Conservation (phyloP, 2,113 vertebrate species). For the Tyrannus savana region DNA sequence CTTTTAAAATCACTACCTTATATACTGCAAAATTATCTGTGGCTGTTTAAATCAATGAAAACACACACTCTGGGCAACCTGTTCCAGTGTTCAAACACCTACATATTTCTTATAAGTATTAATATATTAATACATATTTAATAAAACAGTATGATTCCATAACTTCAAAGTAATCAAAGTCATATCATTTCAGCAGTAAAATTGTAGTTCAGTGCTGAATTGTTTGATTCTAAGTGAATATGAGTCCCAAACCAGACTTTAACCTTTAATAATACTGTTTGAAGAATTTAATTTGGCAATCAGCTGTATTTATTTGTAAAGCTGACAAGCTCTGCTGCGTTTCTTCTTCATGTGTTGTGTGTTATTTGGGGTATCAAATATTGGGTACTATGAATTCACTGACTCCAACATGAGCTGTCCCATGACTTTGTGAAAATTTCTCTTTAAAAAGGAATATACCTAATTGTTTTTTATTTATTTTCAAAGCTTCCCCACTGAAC, state of each 20-base stretch:
- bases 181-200: not conserved
- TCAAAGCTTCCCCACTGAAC: constrained; percentile 83
- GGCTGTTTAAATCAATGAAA: not conserved
- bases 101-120: not conserved
- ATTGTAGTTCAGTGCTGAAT: not conserved
- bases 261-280: not conserved
- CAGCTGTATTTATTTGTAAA: not conserved
- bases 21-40: not conserved
- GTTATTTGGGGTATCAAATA: not conserved
- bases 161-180: not conserved
- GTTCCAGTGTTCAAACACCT: not conserved
- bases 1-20: not conserved
- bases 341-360: not conserved
- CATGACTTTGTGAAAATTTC: not conserved
- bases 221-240: not conserved
- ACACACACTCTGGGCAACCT: not conserved
- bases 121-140: not conserved
- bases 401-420: not conserved
- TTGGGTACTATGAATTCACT: not conserved
- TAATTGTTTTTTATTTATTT: constrained; percentile 15
- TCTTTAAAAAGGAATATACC: not conserved
- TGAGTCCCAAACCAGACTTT: not conserved
- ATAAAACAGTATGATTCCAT: not conserved
- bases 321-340: not conserved
- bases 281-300: not conserved